phyloP scores from a whole-genome alignment of 1,140 invertebrate genomes.

The Ylistrum balloti region DNA sequence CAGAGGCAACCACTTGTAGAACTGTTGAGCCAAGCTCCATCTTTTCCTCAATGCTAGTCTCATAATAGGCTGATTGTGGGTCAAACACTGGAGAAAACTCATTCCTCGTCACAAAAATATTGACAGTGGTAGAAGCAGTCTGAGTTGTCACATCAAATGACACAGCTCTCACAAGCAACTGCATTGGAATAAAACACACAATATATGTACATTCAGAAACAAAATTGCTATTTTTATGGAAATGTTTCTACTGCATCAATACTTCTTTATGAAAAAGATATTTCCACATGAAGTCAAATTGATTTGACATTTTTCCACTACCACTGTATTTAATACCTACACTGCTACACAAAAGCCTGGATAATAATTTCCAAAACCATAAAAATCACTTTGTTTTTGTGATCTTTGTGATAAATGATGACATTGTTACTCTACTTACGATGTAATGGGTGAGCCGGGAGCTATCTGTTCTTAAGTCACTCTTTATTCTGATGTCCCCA shows the following conservation, averaged over 20 bases:
- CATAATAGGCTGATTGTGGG: slow-evolving; percentile 49
- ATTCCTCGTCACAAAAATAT: slow-evolving; percentile 88
- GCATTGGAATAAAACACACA: slow-evolving; percentile 45
- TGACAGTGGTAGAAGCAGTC: slow-evolving; percentile 87
- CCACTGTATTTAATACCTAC: no score
- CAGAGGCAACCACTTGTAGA: slow-evolving; percentile 64
- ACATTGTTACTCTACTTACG: slow-evolving; percentile 43
- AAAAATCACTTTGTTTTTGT: no score
- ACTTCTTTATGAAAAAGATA: no score
- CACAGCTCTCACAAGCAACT: slow-evolving; percentile 68
- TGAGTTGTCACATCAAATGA: slow-evolving; percentile 79
- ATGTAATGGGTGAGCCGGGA: slow-evolving; percentile 55
- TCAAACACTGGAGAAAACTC: slow-evolving; percentile 89
- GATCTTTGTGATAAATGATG: neutral
- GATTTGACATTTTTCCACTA: no score
- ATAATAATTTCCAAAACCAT: no score
- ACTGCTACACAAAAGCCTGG: no score
- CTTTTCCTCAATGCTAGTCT: slow-evolving; percentile 64
- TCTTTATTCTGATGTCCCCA: slow-evolving; percentile 55
- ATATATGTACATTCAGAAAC: no score
- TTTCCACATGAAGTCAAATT: no score
- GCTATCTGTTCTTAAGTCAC: slow-evolving; percentile 52
- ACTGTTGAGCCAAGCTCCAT: slow-evolving; percentile 56
- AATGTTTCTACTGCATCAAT: no score
- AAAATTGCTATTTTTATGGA: no score